Evolutionary conservation across 2,113 vertebrate species (phyloP), one percentile per base, ranked within the genome.

Genomic region (Python bivittatus): DNA sequence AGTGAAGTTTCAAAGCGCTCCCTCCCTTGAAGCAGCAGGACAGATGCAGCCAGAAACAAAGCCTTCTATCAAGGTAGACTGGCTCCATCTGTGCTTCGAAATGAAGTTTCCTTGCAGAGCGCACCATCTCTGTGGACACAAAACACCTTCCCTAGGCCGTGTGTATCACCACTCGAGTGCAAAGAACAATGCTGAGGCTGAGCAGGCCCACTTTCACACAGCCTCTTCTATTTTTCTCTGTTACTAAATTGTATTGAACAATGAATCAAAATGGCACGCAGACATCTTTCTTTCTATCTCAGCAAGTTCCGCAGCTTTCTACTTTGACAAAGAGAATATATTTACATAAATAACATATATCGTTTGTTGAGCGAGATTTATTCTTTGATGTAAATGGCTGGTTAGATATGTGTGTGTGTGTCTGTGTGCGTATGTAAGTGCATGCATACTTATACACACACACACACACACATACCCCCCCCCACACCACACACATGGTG

Each of bases 281-380:
- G 2, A 17, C 72, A 42, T 79, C 33, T 79, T 79, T 42, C 72
- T 79, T 79, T 42, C 72, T 79, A 22, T 33, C 2, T 79, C 72
- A 79, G 72, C 33, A 42, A 42, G 33, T 42, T 79, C 42, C 9
- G 0, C 0, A 0, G 0, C 8, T 84, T 27, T 90, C 72, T 87
- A 52, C 86, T 89, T 84, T 93, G 33, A 38, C 17, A 44, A 13
- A 60, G 27, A 0, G 38, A 64, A 48, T 91, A 1, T 8, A 94
- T 92, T 89, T 91, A 13, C 13, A 92, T 85, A 68, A 93, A 20
- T 8, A 1, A 10, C 42, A 48, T 48, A 2, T 7, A 85, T 54
- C 58, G 2, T 54, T 92, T 92, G 60, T 90, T 94, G 89, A 92
- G 3, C 22, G 9, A 1, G 12, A 93, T 79, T 42, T 79, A 79